Evolutionary conservation across 2,888 invertebrate species (phyloP).

Genomic region (Leucophenga montana): DNA sequence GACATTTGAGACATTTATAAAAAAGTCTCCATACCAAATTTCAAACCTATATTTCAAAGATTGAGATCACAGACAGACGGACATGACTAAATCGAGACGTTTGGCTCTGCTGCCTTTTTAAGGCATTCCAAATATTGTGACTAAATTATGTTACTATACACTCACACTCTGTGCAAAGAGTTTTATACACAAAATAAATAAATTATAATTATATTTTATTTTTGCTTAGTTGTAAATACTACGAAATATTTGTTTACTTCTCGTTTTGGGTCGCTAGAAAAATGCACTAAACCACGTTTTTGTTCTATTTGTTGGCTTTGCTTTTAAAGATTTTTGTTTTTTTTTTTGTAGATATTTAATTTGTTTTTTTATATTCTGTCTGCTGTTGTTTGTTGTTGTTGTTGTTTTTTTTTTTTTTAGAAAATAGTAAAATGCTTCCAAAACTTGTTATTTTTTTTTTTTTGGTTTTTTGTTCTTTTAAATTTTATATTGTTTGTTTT

Average conservation of each 20-base stretch:
- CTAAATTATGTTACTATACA: no score
- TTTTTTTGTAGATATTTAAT: slow-evolving; percentile 31
- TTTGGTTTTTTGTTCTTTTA: slow-evolving; percentile 21
- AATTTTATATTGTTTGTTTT: slow-evolving; percentile 2
- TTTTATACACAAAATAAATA: no score
- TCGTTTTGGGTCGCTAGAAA: not conserved
- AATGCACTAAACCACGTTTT: slow-evolving; percentile 13
- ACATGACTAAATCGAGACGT: no score
- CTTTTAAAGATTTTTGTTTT: slow-evolving; percentile 26
- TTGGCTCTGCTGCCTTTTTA: no score
- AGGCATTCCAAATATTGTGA: no score
- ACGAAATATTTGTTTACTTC: slow-evolving; percentile 19
- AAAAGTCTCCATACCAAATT: no score
- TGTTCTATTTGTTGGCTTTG: slow-evolving; percentile 12
- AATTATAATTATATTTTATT: not conserved
- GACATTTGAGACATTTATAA: no score
- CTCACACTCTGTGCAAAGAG: no score
- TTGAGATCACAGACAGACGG: no score
- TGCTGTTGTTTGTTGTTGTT: slow-evolving; percentile 61
- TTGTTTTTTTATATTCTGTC: slow-evolving; percentile 26
- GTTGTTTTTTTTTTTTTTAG: no score
- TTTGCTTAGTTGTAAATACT: slow-evolving; percentile 16
- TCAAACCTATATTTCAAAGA: no score
- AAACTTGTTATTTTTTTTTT: slow-evolving; percentile 56
- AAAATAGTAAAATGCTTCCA: slow-evolving; percentile 70